A percentile compares a stretch with the other conserved stretches of the same genome.
Evolutionary conservation across 2,113 vertebrate species (phyloP).

Genomic region (Apus apus): DNA sequence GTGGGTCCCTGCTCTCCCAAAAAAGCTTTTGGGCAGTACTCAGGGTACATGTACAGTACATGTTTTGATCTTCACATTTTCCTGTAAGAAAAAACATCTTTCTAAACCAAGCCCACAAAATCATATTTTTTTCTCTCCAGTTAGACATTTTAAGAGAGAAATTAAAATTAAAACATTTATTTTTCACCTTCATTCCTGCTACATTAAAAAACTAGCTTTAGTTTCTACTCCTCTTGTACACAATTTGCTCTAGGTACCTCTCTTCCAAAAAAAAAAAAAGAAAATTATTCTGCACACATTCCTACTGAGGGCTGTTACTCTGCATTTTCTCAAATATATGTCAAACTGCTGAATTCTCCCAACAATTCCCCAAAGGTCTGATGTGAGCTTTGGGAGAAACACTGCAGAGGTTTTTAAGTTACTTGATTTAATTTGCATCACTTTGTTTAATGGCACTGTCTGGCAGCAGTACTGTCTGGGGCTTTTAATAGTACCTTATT

Average conservation of each 20-base stretch:
- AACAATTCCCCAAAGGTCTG: background rate
- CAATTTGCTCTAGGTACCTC: background rate
- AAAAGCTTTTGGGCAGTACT: background rate
- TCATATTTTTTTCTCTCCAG: background rate
- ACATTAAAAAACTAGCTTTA: background rate
- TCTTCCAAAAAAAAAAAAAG: background rate
- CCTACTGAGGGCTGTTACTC: background rate
- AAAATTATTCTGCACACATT: background rate
- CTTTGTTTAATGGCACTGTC: background rate
- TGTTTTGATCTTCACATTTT: background rate
- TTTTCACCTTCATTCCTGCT: background rate
- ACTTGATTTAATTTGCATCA: background rate
- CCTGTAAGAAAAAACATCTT: background rate
- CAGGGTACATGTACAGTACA: background rate
- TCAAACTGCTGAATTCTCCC: background rate
- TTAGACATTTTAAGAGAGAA: background rate
- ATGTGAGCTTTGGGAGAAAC: background rate
- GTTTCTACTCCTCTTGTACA: background rate
- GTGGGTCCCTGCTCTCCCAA: background rate
- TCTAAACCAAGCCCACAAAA: background rate
- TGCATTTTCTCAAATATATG: background rate
- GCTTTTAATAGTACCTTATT: background rate
- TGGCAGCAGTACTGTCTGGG: background rate
- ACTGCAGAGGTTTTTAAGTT: background rate
- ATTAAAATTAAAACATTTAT: background rate